phyloP scores from a whole-genome alignment of 30 jellyfish, hydroid and myxozoan genomes.

The Chironex yamaguchii region DNA sequence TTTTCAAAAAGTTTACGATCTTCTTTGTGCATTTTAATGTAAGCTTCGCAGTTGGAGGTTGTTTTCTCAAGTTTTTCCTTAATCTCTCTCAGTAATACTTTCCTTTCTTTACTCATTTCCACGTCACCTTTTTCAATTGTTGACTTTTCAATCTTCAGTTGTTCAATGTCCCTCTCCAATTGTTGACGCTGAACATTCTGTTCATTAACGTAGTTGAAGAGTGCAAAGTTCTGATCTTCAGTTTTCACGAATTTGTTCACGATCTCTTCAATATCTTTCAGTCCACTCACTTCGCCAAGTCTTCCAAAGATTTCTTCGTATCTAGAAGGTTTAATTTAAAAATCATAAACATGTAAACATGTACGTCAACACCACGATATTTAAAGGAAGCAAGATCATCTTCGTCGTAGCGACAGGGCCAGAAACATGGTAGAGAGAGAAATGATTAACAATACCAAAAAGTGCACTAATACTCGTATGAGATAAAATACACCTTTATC shows the following conservation, averaged over 20 bases:
- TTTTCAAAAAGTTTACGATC: slow-evolving; percentile 39
- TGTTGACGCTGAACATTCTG: slow-evolving; percentile 71
- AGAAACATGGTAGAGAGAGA: no score
- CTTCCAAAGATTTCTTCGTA: slow-evolving; percentile 80
- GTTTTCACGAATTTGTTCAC: slow-evolving; percentile 66
- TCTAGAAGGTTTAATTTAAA: no score
- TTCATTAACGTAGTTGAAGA: slow-evolving; percentile 86
- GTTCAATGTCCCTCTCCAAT: slow-evolving; percentile 48
- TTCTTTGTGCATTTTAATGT: slow-evolving; percentile 19
- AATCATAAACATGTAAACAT: no score
- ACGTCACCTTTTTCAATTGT: slow-evolving; percentile 40
- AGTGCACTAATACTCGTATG: no score
- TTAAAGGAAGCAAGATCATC: no score
- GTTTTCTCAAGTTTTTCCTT: slow-evolving; percentile 42
- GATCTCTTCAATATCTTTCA: slow-evolving; percentile 72
- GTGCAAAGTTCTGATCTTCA: slow-evolving; percentile 84
- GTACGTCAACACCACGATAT: no score
- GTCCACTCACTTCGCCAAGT: slow-evolving; percentile 83
- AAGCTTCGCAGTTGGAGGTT: not conserved
- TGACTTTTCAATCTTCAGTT: slow-evolving; percentile 39
- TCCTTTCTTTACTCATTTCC: slow-evolving; percentile 51
- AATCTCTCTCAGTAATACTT: slow-evolving; percentile 30
- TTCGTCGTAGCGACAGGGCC: no score
- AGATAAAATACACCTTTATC: no score
- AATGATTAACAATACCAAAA: no score